These are phyloP conservation scores for Callosobruchus maculatus DNA, from an alignment of 2,888 invertebrate genomes.

Conservation along the genomic window DNA sequence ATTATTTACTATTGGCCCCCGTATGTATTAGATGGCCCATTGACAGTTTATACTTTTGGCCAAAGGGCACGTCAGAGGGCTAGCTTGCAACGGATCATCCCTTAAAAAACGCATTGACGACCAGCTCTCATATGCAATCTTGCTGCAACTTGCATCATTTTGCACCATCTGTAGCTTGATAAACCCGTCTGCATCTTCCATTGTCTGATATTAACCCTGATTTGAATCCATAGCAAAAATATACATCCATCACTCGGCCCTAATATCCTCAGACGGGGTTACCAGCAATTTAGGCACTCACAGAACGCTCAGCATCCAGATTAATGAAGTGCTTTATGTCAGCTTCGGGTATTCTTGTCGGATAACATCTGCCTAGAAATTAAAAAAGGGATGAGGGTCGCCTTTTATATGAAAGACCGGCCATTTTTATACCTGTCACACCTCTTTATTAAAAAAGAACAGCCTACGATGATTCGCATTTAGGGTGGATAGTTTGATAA, in stretches of 20 bases:
- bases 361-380: constrained; percentile 16
- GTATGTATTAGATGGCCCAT: no score
- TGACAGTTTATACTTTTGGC: no score
- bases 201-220: background rate
- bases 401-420: constrained; percentile 8
- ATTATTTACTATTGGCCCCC: no score
- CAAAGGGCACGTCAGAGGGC: no score
- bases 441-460: constrained; percentile 23
- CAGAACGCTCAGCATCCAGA: background rate
- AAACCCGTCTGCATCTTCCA: no score
- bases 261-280: background rate
- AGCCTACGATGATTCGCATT: constrained; percentile 23
- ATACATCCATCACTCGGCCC: background rate
- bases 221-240: background rate
- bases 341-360: background rate
- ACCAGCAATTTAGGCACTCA: background rate
- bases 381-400: background rate
- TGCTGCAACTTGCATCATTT: no score
- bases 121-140: no score
- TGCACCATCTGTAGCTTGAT: no score
- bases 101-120: no score
- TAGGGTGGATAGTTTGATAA: constrained; percentile 22
- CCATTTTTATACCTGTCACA: constrained; percentile 26
- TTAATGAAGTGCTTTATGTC: background rate
- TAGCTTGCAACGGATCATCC: no score